phyloP scores from a whole-genome alignment of 2,113 vertebrate species.

The Sula dactylatra region DNA sequence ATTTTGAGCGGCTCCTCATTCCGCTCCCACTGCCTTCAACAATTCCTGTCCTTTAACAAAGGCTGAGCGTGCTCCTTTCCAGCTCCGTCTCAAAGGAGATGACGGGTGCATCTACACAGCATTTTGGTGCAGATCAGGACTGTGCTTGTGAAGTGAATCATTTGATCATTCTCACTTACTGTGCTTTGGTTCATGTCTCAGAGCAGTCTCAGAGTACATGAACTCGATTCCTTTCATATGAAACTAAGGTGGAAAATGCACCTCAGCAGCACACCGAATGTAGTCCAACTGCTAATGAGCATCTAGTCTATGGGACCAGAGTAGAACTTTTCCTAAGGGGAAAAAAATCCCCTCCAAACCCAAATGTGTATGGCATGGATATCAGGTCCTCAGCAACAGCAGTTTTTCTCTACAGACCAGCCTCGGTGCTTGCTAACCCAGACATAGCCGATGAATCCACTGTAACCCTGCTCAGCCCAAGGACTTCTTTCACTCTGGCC shows the following conservation, averaged over 20 bases:
- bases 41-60: not conserved
- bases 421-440: not conserved
- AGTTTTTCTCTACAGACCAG: not conserved
- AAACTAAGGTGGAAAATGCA: not conserved
- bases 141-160: not conserved
- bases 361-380: not conserved
- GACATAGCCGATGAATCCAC: not conserved
- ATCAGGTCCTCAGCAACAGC: not conserved
- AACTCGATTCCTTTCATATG: fast-evolving
- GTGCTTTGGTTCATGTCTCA: not conserved
- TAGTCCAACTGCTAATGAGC: not conserved
- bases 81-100: not conserved
- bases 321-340: not conserved
- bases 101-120: not conserved
- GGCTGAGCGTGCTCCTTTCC: not conserved
- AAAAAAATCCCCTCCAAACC: not conserved
- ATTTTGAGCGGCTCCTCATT: not conserved
- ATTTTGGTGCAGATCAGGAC: not conserved
- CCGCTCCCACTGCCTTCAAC: not conserved
- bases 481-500: not conserved
- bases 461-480: not conserved
- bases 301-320: not conserved
- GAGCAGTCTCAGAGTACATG: not conserved
- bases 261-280: not conserved
- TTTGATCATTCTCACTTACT: not conserved